A percentile compares a stretch with the other conserved stretches of the same genome.
These are phyloP conservation scores for Eira barbara DNA, from an alignment of 2,113 vertebrate genomes.

Conservation along the genomic window DNA sequence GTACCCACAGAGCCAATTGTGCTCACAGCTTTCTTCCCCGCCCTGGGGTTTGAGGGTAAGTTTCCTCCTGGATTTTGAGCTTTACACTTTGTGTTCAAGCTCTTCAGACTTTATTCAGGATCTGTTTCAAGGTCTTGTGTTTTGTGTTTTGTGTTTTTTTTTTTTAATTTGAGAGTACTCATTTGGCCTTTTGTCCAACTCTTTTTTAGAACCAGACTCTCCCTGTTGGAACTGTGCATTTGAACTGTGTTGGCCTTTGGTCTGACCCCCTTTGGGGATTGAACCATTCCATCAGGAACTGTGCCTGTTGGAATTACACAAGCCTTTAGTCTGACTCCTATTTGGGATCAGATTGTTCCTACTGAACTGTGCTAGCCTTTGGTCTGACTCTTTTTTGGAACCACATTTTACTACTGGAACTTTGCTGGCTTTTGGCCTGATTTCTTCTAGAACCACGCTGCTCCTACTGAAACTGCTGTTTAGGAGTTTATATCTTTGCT, in stretches of 20 bases:
- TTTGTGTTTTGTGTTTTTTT: not conserved
- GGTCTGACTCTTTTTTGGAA: not conserved
- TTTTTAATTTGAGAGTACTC: not conserved
- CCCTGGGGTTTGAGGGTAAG: not conserved
- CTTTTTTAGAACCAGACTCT: not conserved
- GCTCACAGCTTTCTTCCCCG: not conserved
- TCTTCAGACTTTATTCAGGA: not conserved
- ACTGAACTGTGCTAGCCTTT: not conserved
- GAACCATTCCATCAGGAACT: not conserved
- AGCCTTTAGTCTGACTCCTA: not conserved
- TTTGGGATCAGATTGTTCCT: not conserved
- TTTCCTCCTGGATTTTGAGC: not conserved
- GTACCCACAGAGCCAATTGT: not conserved
- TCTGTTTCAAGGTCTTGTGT: not conserved
- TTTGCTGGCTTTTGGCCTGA: not conserved
- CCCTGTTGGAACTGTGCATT: not conserved
- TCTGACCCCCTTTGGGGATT: not conserved
- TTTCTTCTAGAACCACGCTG: not conserved
- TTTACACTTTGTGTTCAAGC: not conserved
- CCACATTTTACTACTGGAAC: not conserved
- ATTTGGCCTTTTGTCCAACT: not conserved
- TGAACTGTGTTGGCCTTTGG: not conserved
- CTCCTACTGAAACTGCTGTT: not conserved
- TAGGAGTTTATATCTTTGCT: not conserved
- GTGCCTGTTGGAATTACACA: not conserved